Percentiles rank a stretch among this genome's conserved stretches.
These are phyloP conservation scores for Drosophila nigricruria DNA, from an alignment of 2,888 invertebrate genomes.

Conservation along the genomic window DNA sequence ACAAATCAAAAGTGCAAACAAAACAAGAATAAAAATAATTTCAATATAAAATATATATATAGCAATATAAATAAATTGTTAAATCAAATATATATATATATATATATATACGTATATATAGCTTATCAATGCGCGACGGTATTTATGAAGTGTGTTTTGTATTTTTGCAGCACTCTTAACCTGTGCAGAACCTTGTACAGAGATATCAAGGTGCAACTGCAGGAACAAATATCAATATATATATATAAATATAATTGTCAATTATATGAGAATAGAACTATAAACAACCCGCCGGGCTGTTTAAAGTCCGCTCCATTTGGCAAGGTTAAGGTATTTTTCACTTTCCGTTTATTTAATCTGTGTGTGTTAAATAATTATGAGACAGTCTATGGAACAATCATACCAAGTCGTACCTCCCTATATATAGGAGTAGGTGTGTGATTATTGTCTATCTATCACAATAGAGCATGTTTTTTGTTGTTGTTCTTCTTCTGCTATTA, in stretches of 20 bases:
- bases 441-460: constrained; percentile 53
- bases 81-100: neutral
- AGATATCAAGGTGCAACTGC: constrained; percentile 48
- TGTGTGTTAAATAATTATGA: constrained; percentile 12
- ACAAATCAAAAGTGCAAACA: constrained; percentile 13
- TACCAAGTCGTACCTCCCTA: constrained; percentile 28
- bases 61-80: constrained; percentile 10
- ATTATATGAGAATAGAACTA: constrained; percentile 27
- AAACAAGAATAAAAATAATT: constrained; percentile 18
- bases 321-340: constrained; percentile 72
- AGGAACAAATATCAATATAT: neutral
- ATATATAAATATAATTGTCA: neutral
- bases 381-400: constrained; percentile 6
- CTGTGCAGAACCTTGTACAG: constrained; percentile 29
- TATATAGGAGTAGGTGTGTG: constrained; percentile 74
- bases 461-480: constrained; percentile 58
- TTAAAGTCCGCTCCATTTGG: constrained; percentile 62
- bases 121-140: constrained; percentile 42
- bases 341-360: constrained; percentile 61
- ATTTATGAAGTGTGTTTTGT: constrained; percentile 4
- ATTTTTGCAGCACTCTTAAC: constrained; percentile 28
- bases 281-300: constrained; percentile 20
- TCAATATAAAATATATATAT: constrained; percentile 9
- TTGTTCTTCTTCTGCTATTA: constrained; percentile 18
- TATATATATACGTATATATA: neutral